A percentile compares a stretch with the other conserved stretches of the same genome.
Evolutionary conservation across 2,888 invertebrate species (phyloP).

Genomic region (Mechanitis messenoides): DNA sequence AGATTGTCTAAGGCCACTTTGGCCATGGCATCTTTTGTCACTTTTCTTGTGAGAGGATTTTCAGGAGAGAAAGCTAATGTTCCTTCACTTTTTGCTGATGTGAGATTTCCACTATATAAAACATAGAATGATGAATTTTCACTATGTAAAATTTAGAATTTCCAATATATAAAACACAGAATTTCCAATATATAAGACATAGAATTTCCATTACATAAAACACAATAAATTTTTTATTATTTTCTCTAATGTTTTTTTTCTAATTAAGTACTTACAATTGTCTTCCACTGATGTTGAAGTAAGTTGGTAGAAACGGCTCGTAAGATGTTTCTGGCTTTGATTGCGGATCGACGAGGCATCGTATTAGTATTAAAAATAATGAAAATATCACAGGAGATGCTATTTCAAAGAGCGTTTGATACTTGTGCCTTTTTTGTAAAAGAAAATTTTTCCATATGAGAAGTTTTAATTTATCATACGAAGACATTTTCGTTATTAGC

Average conservation of each 20-base stretch:
- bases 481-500: conserved; percentile 46
- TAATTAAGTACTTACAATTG: conserved; percentile 51
- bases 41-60: conserved; percentile 56
- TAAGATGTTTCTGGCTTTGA: conserved; percentile 56
- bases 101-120: conserved; percentile 53
- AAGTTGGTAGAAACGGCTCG: conserved; percentile 59
- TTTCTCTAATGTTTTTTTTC: not conserved
- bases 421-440: conserved; percentile 83
- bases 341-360: conserved; percentile 81
- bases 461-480: conserved; percentile 79
- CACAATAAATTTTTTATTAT: not conserved
- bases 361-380: conserved; percentile 82
- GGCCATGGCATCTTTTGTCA: conserved; percentile 57
- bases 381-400: conserved; percentile 82
- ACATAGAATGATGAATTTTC: conserved; percentile 22
- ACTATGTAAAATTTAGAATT: conserved; percentile 42
- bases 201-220: not conserved
- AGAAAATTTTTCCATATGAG: conserved; percentile 90
- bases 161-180: conserved; percentile 39
- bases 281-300: conserved; percentile 59
- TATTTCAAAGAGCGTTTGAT: conserved; percentile 84
- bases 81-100: conserved; percentile 53
- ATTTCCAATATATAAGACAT: conserved; percentile 48
- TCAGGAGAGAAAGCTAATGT: conserved; percentile 69
- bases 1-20: conserved; percentile 63